Evolutionary conservation across 2,888 invertebrate genomes (phyloP).

Genomic region (Tineola bisselliella): DNA sequence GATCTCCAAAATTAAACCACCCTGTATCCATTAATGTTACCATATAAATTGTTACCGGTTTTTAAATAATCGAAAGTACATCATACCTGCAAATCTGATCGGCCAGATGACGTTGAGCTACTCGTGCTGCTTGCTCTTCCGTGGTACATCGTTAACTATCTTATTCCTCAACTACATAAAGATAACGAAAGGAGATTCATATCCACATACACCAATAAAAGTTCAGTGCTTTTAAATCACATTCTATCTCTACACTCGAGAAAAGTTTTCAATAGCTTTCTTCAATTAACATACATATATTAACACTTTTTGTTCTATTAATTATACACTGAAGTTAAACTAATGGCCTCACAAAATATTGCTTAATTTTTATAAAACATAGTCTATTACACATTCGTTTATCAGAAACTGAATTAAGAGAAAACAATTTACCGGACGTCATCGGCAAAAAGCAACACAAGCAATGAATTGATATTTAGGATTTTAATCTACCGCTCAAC

Average conservation of each 20-base stretch:
- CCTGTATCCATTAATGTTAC: background rate
- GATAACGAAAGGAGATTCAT: background rate
- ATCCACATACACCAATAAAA: background rate
- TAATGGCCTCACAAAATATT: background rate
- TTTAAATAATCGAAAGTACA: background rate
- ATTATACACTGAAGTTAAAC: conserved; percentile 10
- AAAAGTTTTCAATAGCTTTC: conserved; percentile 19
- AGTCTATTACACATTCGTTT: background rate
- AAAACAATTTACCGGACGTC: background rate
- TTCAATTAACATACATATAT: conserved; percentile 32
- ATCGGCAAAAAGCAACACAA: too few species aligned
- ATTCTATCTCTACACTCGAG: background rate
- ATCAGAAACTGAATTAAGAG: background rate
- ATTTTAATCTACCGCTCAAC: background rate
- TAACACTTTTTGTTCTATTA: background rate
- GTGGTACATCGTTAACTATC: conserved; percentile 27
- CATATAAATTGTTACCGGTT: background rate
- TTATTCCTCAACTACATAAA: background rate
- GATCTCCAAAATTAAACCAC: background rate
- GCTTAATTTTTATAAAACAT: background rate
- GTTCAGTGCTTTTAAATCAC: background rate
- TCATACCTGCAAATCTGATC: conserved; percentile 51
- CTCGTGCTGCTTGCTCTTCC: conserved; percentile 39
- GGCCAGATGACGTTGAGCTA: conserved; percentile 51
- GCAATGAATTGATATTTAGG: background rate